Evolutionary conservation across 2,888 invertebrate species (phyloP), one percentile per base, ranked within the genome.

Genomic region (Lithodes maja): DNA sequence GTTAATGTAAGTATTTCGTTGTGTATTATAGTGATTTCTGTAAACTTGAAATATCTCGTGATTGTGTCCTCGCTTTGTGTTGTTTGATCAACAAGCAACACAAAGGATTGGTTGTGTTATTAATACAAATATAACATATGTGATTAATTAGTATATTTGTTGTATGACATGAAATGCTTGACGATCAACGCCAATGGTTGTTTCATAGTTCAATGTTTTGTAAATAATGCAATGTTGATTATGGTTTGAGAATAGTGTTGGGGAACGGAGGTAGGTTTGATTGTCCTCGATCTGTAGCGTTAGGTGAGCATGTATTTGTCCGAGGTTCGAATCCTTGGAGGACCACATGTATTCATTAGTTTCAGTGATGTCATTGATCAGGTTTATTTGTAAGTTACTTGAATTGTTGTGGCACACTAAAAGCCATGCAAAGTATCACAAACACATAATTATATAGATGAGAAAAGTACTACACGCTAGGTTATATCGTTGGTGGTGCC

Each of bases 361-460:
- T 71, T 1, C 3, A 17, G 5, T 71, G 71, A 5, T 71, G n/a
- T 71, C 3, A 3, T 71, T 71, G 1, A 17, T 71, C n/a, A n/a
- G 1, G 3, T 71, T 71, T 17, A n/a, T n/a, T 17, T 71, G 17
- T 71, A 17, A 5, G 12, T 1, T 71, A n/a, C 5, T 12, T 12
- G n/a, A n/a, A 5, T 3, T 71, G 71, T 71, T 5, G 15, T 12
- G 12, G 7, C 5, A 12, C 5, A 71, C 15, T n/a, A 3, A 71
- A 71, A 71, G 71, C 71, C 71, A 71, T 71, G 71, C 71, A 71
- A n/a, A 17, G 12, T 3, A n/a, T n/a, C 71, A 71, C 61, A 61
- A 61, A 61, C 71, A 71, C 71, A 71, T 71, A 71, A 71, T 17
- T 12, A 71, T 71, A 71, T 71, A 12, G 71, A n/a, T 71, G 71